phyloP scores from a whole-genome alignment of 2,113 vertebrate species.

The Fulmarus glacialis region DNA sequence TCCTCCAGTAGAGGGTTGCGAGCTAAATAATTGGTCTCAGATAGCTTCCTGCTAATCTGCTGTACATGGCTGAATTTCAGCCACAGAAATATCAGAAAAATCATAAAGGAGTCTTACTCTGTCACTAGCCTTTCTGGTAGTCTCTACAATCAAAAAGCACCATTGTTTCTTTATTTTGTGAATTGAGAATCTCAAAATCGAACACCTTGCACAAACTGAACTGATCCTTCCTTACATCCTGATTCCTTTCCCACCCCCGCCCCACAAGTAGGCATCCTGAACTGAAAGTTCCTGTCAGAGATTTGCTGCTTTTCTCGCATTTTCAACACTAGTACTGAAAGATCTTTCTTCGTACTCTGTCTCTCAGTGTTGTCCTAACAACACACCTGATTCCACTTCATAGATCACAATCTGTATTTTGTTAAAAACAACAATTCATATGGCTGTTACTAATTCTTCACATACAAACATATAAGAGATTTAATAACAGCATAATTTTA shows the following conservation, averaged over 20 bases:
- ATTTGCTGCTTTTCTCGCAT: not conserved
- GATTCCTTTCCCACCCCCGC: not conserved
- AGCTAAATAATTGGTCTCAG: not conserved
- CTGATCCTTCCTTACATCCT: not conserved
- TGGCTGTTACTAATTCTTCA: not conserved
- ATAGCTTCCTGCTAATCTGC: not conserved
- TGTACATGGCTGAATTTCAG: not conserved
- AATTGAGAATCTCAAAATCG: not conserved
- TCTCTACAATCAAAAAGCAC: not conserved
- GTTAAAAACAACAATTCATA: not conserved
- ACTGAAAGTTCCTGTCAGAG: not conserved
- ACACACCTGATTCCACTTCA: not conserved
- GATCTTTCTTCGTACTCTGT: not conserved
- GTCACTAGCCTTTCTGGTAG: not conserved
- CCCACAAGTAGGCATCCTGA: not conserved
- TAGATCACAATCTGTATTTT: not conserved
- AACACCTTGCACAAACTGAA: not conserved
- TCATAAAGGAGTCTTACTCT: not conserved
- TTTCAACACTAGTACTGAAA: not conserved
- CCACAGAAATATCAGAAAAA: not conserved
- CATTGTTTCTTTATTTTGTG: not conserved
- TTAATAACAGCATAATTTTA: not conserved
- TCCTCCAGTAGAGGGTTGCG: not conserved
- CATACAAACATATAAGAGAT: not conserved
- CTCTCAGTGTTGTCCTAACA: not conserved